Base-by-base conservation (phyloP, 2,888 invertebrate species). In the Agelastica alni region DNA sequence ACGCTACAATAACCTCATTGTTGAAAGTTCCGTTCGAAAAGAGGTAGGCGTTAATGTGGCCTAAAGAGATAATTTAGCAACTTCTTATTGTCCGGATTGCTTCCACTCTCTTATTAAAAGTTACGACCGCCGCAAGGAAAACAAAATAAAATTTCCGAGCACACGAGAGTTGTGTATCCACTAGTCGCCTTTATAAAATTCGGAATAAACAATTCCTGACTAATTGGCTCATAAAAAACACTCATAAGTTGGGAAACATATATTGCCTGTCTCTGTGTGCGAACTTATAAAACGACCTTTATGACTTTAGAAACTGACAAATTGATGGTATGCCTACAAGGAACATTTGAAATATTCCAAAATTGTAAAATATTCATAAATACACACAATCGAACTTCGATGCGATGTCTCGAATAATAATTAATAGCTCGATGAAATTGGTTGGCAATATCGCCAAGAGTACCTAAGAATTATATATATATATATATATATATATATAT, bases 81-180 rank as follows among this genome's bases (percentile, higher is more conserved):
- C 57, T 52, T 49, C 56, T 61, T 56, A 17, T 55, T 32, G 18
- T 12, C 17, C 36, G 13, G 18, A 43, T 44, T 58, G 36, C 36
- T 48, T 59, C 48, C 32, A 46, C 56, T 31, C 22, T 39, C 63
- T 64, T 66, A 66, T 66, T 66, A 66, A 66, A 66, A 66, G 66
- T 66, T 66, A 66, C 63, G 66, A 64, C 62, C 64, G n/a, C n/a
- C n/a, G 4, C 31, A 62, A 56, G 48, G 64, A 60, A 61, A 66
- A 66, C 64, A 66, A 62, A 62, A 65, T 62, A 61, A 60, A 60
- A 48, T 28, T 43, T 20, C 18, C 18, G 10, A 37, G 20, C 10
- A 6, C 37, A 12, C 5, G 2, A 10, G 39, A 39, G 13, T 41
- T 41, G 26, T 41, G 14, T 41, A 41, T 26, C 26, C 26, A 41